Percentiles rank a stretch among this genome's conserved stretches.
phyloP scores from a whole-genome alignment of 2,888 invertebrate species.

The Ischnura elegans region DNA sequence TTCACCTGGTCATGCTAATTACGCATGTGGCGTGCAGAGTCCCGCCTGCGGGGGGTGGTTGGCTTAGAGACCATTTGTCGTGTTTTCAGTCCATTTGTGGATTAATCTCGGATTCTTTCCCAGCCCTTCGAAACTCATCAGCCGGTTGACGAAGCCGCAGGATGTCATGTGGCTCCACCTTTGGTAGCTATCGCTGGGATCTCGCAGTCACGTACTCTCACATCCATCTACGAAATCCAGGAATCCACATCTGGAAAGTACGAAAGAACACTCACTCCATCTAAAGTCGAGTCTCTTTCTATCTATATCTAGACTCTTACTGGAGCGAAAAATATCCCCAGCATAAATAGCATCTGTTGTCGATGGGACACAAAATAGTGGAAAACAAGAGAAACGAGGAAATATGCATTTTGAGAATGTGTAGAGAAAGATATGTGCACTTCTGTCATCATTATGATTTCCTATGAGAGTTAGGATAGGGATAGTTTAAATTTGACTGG shows the following conservation, averaged over 20 bases:
- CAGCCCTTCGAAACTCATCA: not conserved
- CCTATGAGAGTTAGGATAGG: too few relatives aligned
- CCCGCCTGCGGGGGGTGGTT: not conserved
- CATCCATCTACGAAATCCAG: not conserved
- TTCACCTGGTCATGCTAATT: conserved; percentile 14
- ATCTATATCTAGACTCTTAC: not conserved
- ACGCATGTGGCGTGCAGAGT: not conserved
- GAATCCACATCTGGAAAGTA: not conserved
- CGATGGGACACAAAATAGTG: too few relatives aligned
- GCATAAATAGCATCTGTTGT: too few relatives aligned
- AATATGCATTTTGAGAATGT: too few relatives aligned
- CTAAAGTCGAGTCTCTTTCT: not conserved
- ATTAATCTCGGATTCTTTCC: not conserved
- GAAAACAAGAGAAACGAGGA: too few relatives aligned
- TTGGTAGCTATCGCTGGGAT: not conserved
- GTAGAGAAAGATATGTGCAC: too few relatives aligned
- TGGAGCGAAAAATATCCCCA: not conserved
- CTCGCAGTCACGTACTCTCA: not conserved
- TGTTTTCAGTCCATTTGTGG: not conserved
- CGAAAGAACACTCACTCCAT: not conserved
- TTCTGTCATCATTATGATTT: too few relatives aligned
- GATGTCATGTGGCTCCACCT: not conserved
- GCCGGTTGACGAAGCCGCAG: not conserved
- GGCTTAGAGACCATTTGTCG: not conserved
- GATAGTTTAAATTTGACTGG: too few relatives aligned